phyloP scores from a whole-genome alignment of 2,113 vertebrate genomes.

The Ramphastos sulfuratus region DNA sequence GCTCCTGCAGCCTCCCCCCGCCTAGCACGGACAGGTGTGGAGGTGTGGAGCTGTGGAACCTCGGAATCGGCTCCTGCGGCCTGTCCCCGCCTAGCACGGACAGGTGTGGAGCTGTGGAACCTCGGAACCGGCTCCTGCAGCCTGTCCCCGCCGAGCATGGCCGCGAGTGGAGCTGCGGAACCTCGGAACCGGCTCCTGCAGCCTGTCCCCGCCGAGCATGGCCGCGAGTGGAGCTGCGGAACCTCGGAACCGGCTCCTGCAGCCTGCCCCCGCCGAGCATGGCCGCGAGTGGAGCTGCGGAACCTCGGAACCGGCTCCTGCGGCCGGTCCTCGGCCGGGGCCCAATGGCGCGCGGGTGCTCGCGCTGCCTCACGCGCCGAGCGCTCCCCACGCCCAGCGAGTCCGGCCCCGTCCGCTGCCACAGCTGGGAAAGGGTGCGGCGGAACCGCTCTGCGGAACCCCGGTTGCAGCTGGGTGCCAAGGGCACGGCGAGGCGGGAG shows the following conservation, averaged over 20 bases:
- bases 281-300: neutral
- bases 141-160: neutral
- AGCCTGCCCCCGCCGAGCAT: neutral
- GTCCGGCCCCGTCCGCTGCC: neutral
- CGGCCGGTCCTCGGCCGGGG: neutral
- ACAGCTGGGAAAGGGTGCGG: neutral
- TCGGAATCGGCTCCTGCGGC: too few relatives aligned
- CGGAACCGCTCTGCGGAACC: too few relatives aligned
- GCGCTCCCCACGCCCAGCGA: neutral
- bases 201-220: neutral
- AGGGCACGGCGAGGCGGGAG: neutral
- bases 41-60: neutral
- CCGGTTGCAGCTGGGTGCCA: neutral
- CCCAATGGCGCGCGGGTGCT: neutral
- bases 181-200: too few relatives aligned
- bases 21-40: neutral
- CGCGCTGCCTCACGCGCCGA: neutral
- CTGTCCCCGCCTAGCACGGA: neutral
- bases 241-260: too few relatives aligned
- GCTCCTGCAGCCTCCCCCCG: too few relatives aligned
- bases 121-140: too few relatives aligned
- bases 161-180: neutral
- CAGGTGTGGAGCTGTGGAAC: neutral
- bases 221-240: neutral
- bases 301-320: too few relatives aligned